Conservation (phyloP, 2,113 vertebrate genomes). For the Chloropsis hardwickii region DNA sequence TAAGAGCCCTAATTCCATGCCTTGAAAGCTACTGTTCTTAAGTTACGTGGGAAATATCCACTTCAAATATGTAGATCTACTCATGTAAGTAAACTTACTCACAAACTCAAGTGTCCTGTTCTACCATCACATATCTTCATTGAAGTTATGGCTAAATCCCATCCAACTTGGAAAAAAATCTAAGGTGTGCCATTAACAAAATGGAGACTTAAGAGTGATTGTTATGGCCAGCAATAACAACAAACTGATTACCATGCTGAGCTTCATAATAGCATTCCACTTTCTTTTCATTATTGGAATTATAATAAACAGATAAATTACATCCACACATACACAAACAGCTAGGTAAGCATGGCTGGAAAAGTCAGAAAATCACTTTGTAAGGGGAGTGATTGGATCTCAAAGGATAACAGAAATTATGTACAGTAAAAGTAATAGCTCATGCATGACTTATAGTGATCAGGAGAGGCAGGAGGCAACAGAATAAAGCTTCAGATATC, state of each 20-base stretch:
- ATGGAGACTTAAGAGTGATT: slow-evolving; percentile 26
- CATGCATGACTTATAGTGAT: slow-evolving; percentile 64
- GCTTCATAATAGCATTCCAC: slow-evolving; percentile 60
- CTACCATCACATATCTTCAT: background rate
- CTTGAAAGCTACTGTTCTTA: background rate
- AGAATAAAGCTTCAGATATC: slow-evolving; percentile 44
- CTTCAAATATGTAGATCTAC: background rate
- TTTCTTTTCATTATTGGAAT: slow-evolving; percentile 62
- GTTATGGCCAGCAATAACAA: slow-evolving; percentile 54
- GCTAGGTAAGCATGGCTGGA: slow-evolving; percentile 45
- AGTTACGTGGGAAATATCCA: background rate
- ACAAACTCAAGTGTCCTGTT: background rate
- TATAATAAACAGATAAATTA: slow-evolving; percentile 72
- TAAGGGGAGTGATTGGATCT: slow-evolving; percentile 58
- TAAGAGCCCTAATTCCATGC: background rate
- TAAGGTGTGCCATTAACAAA: background rate
- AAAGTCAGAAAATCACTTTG: slow-evolving; percentile 61
- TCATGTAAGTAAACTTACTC: background rate
- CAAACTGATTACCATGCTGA: slow-evolving; percentile 68
- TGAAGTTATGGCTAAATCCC: background rate
- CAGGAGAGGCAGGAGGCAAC: slow-evolving; percentile 58
- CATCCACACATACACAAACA: slow-evolving; percentile 47
- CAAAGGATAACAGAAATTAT: slow-evolving; percentile 65
- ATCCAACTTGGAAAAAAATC: slow-evolving; percentile 14
- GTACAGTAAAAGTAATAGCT: slow-evolving; percentile 63